phyloP scores from a whole-genome alignment of 2,888 invertebrate species.

The Desoria tigrina region DNA sequence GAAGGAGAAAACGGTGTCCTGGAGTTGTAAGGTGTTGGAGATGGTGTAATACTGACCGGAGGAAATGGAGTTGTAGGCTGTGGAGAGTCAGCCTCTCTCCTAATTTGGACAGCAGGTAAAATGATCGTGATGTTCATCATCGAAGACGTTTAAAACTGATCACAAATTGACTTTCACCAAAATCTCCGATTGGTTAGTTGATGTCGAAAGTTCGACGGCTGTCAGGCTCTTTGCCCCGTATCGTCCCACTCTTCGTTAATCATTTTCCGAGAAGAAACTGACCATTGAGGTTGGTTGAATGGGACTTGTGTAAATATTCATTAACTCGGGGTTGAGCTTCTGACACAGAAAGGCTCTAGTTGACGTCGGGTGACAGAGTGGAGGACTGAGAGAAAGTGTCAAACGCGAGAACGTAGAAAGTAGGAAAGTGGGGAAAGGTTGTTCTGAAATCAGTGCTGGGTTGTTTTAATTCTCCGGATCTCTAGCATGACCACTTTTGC shows the following conservation, averaged over 20 bases:
- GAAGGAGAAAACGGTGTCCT: slow-evolving; percentile 30
- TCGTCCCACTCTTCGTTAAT: slow-evolving; percentile 12
- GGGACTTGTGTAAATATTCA: too few relatives aligned
- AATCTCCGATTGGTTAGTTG: background rate
- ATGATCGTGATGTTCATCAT: slow-evolving; percentile 54
- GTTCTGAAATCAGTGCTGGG: too few relatives aligned
- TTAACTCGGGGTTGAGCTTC: background rate
- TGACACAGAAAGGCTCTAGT: background rate
- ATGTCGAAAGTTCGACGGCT: background rate
- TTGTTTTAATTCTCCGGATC: too few relatives aligned
- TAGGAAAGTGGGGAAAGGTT: background rate
- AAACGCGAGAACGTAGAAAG: background rate
- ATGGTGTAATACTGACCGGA: slow-evolving; percentile 51
- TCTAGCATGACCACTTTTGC: background rate
- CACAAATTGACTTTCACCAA: slow-evolving; percentile 1
- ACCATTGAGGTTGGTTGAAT: background rate
- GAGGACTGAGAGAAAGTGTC: slow-evolving; percentile 7
- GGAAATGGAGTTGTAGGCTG: slow-evolving; percentile 53
- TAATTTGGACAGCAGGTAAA: slow-evolving; percentile 51
- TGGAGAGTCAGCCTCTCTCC: slow-evolving; percentile 43
- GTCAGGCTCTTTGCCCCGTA: slow-evolving; percentile 13
- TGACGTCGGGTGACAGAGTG: slow-evolving; percentile 15
- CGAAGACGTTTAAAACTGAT: background rate
- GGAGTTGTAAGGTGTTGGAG: slow-evolving; percentile 45
- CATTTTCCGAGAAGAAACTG: background rate